Evolutionary conservation across 1,140 invertebrate genomes (phyloP).

Genomic region (Dinoponera quadriceps): DNA sequence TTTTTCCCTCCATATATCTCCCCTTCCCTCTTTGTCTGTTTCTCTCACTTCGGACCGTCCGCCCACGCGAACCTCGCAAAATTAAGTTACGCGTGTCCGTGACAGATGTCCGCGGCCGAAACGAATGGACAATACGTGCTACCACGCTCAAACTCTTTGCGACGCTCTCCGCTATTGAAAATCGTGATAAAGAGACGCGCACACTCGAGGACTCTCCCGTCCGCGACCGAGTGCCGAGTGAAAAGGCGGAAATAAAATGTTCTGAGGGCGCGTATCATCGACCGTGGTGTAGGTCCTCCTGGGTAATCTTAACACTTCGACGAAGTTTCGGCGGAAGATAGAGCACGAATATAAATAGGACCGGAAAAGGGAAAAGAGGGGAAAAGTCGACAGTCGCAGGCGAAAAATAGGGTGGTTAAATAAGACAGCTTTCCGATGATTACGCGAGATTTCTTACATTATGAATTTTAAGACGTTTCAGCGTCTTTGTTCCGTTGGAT

Average conservation of each 20-base stretch:
- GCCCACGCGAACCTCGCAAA: slow-evolving; percentile 67
- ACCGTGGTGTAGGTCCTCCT: not conserved
- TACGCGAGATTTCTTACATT: not conserved
- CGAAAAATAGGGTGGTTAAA: not conserved
- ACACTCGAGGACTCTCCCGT: slow-evolving; percentile 16
- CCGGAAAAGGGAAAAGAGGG: slow-evolving; percentile 10
- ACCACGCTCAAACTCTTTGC: slow-evolving; percentile 71
- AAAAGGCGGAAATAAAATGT: slow-evolving; percentile 48
- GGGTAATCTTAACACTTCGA: slow-evolving; percentile 16
- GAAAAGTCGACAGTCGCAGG: slow-evolving; percentile 28
- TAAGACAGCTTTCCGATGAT: not conserved
- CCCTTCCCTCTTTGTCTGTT: not conserved
- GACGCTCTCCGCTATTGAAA: slow-evolving; percentile 64
- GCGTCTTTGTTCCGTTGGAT: not conserved
- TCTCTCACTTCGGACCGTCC: slow-evolving; percentile 24
- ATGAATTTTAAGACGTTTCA: not conserved
- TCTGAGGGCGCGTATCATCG: slow-evolving; percentile 14
- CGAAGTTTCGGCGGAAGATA: not conserved
- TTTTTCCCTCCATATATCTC: slow-evolving; percentile 11
- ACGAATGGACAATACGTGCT: slow-evolving; percentile 72
- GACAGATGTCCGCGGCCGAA: slow-evolving; percentile 73
- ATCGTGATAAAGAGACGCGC: slow-evolving; percentile 69
- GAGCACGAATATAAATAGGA: slow-evolving; percentile 47
- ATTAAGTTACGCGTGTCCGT: slow-evolving; percentile 78
- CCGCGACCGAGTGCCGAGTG: not conserved